Percentiles rank a stretch among this genome's conserved stretches.
phyloP scores from a whole-genome alignment of 2,113 vertebrate species.

The Theristicus caerulescens region DNA sequence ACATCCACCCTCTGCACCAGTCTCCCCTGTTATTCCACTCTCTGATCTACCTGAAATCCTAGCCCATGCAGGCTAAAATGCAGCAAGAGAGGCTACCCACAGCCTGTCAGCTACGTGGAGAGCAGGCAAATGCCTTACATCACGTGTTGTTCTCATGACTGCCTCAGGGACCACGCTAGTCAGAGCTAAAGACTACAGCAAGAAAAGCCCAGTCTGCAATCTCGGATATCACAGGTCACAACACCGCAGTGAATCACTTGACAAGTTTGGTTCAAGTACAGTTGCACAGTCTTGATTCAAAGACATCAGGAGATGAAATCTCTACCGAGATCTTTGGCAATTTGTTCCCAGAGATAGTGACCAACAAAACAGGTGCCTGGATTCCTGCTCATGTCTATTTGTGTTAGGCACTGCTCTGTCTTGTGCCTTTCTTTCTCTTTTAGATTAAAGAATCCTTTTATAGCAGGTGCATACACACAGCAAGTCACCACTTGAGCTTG shows the following conservation, averaged over 20 bases:
- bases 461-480: background rate
- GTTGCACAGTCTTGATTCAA: background rate
- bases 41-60: background rate
- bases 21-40: background rate
- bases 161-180: background rate
- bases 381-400: background rate
- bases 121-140: background rate
- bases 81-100: background rate
- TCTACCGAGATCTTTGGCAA: background rate
- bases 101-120: rapidly evolving
- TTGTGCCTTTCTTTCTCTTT: background rate
- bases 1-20: background rate
- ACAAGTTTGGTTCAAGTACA: background rate
- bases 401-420: background rate
- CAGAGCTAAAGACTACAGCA: background rate
- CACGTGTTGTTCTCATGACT: background rate
- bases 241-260: background rate
- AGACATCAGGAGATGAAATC: background rate
- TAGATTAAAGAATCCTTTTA: background rate
- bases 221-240: too few relatives aligned
- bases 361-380: background rate
- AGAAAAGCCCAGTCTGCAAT: background rate
- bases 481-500: background rate
- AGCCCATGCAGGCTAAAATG: rapidly evolving
- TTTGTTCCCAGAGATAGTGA: background rate